Evolutionary conservation across 2,113 vertebrate genomes (phyloP), one percentile per base, ranked within the genome.

Genomic region (Leptobrachium ailaonicum): DNA sequence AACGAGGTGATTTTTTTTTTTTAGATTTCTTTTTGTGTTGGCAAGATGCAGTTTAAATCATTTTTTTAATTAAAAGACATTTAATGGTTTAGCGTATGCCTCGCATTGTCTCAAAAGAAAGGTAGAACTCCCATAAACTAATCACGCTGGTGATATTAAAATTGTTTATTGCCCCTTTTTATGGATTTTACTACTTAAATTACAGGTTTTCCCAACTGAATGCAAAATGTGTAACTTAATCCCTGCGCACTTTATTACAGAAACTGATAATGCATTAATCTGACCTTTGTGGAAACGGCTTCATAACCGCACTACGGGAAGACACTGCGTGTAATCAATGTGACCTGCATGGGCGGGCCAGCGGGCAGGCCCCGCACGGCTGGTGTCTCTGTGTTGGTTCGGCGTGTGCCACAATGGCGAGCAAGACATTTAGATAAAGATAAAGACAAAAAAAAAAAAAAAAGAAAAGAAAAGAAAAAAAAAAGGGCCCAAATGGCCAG

Each of bases 401-500:
- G 88, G 84, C 87, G 87, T 79, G 84, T 91, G 88, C 88, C 90
- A 91, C 88, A 91, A 88, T 74, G 82, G 89, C 91, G 92, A 50
- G 47, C 47, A 50, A 50, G 47, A 90, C 89, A 90, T 88, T 93
- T 91, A 92, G 92, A 93, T 93, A 92, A 90, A 89, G 91, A 11
- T 90, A 92, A 75, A 85, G 92, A 93, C 89, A 88, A 93, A 92
- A 92, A 92, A 89, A 94, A 94, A 93, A 92, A 32, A 32, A 32
- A 32, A 32, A 32, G 1, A 32, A 32, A 32, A 32, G 20, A 32
- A 32, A 32, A n/a, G n/a, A n/a, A 83, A 91, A 91, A 86, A 89
- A 88, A 88, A 84, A 85, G 91, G 92, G 88, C 91, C 91, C 93
- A 93, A 94, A 90, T 91, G 92, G 91, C 91, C 92, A 85, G 88